Conservation (phyloP, 1,140 invertebrate genomes). For the Camponotus pennsylvanicus region DNA sequence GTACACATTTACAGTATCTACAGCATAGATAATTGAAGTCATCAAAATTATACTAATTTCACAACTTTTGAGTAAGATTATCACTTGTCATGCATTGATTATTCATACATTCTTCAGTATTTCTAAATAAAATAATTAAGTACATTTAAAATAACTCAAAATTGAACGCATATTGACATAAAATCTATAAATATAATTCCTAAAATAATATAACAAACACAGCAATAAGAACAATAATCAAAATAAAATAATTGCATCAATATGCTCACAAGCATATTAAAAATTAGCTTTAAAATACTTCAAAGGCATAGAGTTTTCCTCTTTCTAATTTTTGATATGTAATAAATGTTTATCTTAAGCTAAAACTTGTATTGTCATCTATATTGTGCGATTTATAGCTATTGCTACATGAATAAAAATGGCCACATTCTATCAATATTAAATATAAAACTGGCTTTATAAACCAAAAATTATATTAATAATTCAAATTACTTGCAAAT, state of each 20-base stretch:
- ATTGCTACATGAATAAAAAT: constrained; percentile 22
- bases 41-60: constrained; percentile 14
- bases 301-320: background rate
- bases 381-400: constrained; percentile 10
- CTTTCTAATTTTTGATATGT: background rate
- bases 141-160: constrained; percentile 35
- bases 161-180: constrained; percentile 15
- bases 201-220: constrained; percentile 42
- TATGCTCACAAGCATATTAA: constrained; percentile 2
- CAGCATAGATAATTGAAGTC: background rate
- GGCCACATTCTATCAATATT: constrained; percentile 10
- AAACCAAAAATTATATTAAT: background rate
- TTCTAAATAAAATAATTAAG: constrained; percentile 31
- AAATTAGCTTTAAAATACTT: constrained; percentile 24
- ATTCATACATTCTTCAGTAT: constrained; percentile 8
- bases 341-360: constrained; percentile 10
- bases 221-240: constrained; percentile 17
- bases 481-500: background rate
- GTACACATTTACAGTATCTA: background rate
- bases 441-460: constrained; percentile 1
- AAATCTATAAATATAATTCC: constrained; percentile 41
- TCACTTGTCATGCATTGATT: constrained; percentile 25
- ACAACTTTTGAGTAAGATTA: background rate
- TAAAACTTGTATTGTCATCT: background rate
- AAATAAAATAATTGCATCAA: background rate